Evolutionary conservation across 1,140 invertebrate genomes (phyloP).

Genomic region (Hyposmocoma kahamanoa): DNA sequence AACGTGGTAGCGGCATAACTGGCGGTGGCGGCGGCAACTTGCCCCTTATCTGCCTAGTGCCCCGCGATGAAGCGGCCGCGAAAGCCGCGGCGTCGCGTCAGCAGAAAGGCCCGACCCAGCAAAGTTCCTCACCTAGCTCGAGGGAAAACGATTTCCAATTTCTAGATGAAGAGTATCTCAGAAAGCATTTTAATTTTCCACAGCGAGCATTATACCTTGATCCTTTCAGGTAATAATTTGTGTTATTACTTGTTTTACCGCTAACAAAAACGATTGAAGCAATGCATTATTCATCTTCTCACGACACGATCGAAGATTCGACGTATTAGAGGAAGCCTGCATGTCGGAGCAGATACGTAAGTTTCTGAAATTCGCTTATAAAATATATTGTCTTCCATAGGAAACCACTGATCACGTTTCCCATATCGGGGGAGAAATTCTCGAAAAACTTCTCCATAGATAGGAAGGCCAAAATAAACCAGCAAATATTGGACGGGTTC

Average conservation of each 20-base stretch:
- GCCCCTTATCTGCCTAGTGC: slow-evolving; percentile 49
- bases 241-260: too few relatives aligned
- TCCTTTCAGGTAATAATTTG: slow-evolving; percentile 54
- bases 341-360: background rate
- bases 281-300: too few relatives aligned
- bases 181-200: slow-evolving; percentile 52
- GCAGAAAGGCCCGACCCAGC: slow-evolving; percentile 7
- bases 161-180: slow-evolving; percentile 49
- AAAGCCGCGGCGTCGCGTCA: background rate
- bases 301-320: too few relatives aligned
- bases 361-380: too few relatives aligned
- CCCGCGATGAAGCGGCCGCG: slow-evolving; percentile 21
- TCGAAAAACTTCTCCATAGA: slow-evolving; percentile 50
- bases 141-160: slow-evolving; percentile 26
- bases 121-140: background rate
- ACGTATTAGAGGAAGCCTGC: too few relatives aligned
- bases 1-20: slow-evolving; percentile 10
- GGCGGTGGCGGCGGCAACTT: slow-evolving; percentile 21
- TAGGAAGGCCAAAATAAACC: slow-evolving; percentile 58
- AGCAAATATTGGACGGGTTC: slow-evolving; percentile 55
- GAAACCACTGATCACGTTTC: slow-evolving; percentile 57
- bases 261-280: too few relatives aligned
- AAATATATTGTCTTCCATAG: slow-evolving; percentile 24
- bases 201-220: slow-evolving; percentile 46
- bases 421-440: slow-evolving; percentile 51